Evolutionary conservation across 2,797 vertebrate species (phyloP).

Genomic region (Intellagama lesueurii): DNA sequence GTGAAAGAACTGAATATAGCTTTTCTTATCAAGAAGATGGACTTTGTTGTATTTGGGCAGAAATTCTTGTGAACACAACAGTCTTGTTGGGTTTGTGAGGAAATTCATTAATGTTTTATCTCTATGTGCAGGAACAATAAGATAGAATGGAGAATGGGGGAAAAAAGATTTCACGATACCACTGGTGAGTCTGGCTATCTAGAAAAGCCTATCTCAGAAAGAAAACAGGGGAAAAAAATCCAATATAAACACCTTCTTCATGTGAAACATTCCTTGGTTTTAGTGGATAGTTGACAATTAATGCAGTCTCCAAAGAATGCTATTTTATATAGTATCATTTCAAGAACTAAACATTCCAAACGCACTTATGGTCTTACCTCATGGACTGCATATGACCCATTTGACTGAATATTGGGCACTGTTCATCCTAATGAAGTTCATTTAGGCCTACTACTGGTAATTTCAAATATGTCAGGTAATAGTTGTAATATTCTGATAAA

Average conservation of each 20-base stretch:
- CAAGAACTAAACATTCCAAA: conserved; percentile 35
- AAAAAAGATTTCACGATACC: neutral
- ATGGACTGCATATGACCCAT: conserved; percentile 52
- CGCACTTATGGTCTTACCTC: conserved; percentile 68
- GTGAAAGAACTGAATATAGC: neutral
- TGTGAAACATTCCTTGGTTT: neutral
- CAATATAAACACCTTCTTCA: neutral
- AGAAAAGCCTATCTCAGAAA: neutral
- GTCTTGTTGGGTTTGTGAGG: neutral
- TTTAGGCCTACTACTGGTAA: conserved; percentile 48
- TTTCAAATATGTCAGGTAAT: neutral
- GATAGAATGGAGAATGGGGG: neutral
- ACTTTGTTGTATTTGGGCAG: neutral
- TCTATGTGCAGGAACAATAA: neutral
- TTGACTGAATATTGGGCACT: conserved; percentile 64
- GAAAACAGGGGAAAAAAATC: neutral
- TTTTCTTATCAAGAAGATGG: neutral
- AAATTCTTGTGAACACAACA: neutral
- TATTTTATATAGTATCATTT: fast-evolving
- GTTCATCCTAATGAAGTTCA: conserved; percentile 55
- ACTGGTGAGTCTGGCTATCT: neutral
- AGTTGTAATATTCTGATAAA: conserved; percentile 1
- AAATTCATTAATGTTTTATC: neutral
- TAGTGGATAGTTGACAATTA: neutral
- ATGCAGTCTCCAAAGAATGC: conserved; percentile 9